Percentiles rank a stretch among this genome's conserved stretches.
These are phyloP conservation scores for Triplophysa rosa DNA, from an alignment of 2,113 vertebrate genomes.

Conservation along the genomic window DNA sequence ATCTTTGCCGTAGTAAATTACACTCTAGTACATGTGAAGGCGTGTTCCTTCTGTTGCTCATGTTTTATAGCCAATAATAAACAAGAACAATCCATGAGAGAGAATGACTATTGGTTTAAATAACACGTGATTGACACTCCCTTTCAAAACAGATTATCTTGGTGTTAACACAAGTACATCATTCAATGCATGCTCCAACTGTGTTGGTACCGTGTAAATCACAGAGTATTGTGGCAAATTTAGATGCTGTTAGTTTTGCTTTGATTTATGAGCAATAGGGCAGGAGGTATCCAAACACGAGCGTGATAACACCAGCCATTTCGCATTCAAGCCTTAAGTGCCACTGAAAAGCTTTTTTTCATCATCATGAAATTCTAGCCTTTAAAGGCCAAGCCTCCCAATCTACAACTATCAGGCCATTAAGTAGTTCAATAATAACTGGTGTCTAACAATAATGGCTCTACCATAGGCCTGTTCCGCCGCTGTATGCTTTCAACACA, in stretches of 20 bases:
- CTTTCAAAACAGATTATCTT: constrained; percentile 27
- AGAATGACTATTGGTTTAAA: constrained; percentile 21
- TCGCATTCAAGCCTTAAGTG: constrained; percentile 1
- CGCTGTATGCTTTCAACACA: not conserved
- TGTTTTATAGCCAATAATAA: constrained; percentile 41
- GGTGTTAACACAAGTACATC: not conserved
- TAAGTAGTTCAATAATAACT: not conserved
- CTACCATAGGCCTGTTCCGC: not conserved
- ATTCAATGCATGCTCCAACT: not conserved
- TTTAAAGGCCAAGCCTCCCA: not conserved
- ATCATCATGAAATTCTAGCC: not conserved
- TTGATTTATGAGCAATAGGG: constrained; percentile 1
- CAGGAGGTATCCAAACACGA: not conserved
- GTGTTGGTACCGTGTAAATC: not conserved
- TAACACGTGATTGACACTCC: constrained; percentile 27
- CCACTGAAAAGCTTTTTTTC: constrained; percentile 3
- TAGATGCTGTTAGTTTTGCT: constrained; percentile 7
- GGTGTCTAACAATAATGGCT: not conserved
- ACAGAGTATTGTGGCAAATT: not conserved
- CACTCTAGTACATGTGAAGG: constrained; percentile 20
- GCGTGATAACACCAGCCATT: not conserved
- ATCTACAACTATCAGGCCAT: constrained; percentile 4
- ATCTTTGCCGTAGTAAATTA: constrained; percentile 51
- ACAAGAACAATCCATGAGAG: constrained; percentile 39
- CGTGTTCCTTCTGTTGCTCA: constrained; percentile 11